Base-by-base conservation (phyloP, 1,140 invertebrate species). In the Forficula auricularia region DNA sequence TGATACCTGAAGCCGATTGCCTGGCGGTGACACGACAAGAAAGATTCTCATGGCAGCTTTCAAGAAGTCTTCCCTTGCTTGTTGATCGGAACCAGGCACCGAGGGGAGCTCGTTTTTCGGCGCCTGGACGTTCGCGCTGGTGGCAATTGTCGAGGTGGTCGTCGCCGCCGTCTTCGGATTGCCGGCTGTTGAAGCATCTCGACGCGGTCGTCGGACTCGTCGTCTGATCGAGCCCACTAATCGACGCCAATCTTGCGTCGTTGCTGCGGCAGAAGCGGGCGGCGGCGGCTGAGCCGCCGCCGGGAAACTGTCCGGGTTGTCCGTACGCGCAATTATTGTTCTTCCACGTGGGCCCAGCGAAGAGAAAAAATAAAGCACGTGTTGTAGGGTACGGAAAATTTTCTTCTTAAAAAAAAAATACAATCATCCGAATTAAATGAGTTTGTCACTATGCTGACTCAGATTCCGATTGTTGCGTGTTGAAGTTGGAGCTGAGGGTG, bases 41-140 rank as follows among this genome's bases (percentile, higher is more conserved):
- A 75, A 75, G 41, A 75, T 74, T 51, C 72, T 65, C 71, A 75
- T 73, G 40, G 73, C 71, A 9, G 72, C 71, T 45, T 71, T 70
- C 14, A 76, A 58, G 51, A 71, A 70, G 48, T 70, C 68, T 55
- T 69, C 65, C 14, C 66, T 39, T 18, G 44, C 50, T 16, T 38
- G 40, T 45, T 57, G 46, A 27, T 48, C 45, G 13, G 48, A 39
- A 31, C 22, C 30, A 18, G 37, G n/a, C 40, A 42, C 34, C 14
- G 38, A 27, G 20, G 47, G 15, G 38, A 45, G 40, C 16, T 40
- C 40, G 22, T 15, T 19, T 6, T 1, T 19, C 13, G 7, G 13
- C 10, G 13, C 13, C 53, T 41, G 3, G 53, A 42, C 35, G 58
- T 58, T 6, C 59, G 53, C 39, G 57, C 53, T 16, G 27, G 3